Evolutionary conservation across 2,888 invertebrate genomes (phyloP).

Genomic region (Peribatodes rhomboidaria): DNA sequence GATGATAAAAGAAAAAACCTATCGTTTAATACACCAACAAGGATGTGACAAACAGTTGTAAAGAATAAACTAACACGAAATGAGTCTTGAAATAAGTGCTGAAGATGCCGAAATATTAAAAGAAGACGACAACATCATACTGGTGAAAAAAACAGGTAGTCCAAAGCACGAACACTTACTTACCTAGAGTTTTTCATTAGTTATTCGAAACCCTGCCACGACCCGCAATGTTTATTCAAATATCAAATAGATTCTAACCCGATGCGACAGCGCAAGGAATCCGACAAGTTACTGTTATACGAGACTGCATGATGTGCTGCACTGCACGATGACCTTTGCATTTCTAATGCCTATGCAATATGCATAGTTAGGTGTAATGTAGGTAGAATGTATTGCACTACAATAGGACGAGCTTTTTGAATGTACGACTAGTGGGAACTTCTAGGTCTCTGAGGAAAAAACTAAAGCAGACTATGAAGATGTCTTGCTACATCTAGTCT

Average conservation of each 20-base stretch:
- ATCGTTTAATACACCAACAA: neutral
- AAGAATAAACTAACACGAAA: neutral
- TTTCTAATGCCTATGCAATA: slow-evolving; percentile 20
- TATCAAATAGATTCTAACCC: slow-evolving; percentile 40
- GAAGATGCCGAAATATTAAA: no score
- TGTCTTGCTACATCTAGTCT: neutral
- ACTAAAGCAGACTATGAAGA: neutral
- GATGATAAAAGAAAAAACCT: neutral
- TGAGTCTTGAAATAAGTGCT: neutral
- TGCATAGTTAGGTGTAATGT: neutral
- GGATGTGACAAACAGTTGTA: neutral
- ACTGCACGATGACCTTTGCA: slow-evolving; percentile 28
- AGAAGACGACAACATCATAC: no score
- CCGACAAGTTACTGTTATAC: slow-evolving; percentile 34
- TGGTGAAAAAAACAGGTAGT: no score
- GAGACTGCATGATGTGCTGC: slow-evolving; percentile 29
- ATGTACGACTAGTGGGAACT: no score
- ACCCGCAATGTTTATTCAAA: slow-evolving; percentile 38
- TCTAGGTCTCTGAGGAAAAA: neutral
- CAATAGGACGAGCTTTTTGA: neutral
- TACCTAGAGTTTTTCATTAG: neutral
- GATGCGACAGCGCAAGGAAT: slow-evolving; percentile 37
- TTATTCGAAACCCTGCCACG: slow-evolving; percentile 7
- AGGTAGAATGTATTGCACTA: neutral
- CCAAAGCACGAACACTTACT: neutral